phyloP scores from a whole-genome alignment of 2,113 vertebrate genomes.

The Pseudolaguvia tuberculata region DNA sequence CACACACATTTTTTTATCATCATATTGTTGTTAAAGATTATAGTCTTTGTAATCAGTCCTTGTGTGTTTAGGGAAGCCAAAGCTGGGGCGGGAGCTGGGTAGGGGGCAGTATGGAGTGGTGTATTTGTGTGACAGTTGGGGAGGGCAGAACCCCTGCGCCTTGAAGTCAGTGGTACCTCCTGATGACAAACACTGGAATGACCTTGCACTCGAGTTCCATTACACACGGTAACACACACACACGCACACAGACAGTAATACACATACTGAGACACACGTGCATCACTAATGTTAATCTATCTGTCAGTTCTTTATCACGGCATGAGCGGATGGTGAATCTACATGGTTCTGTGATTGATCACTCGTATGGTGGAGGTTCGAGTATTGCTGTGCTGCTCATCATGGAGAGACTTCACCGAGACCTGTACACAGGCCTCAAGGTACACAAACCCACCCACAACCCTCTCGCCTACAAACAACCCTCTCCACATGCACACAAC shows the following conservation, averaged over 20 bases:
- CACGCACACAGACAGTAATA: not conserved
- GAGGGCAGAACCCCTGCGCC: slow-evolving; percentile 87
- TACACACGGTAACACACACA: slow-evolving; percentile 80
- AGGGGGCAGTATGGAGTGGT: slow-evolving; percentile 96
- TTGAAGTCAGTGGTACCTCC: slow-evolving; percentile 95
- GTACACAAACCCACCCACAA: slow-evolving; percentile 55
- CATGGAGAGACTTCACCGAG: slow-evolving; percentile 92
- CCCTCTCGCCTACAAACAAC: not conserved
- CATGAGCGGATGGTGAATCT: slow-evolving; percentile 91
- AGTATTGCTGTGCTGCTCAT: slow-evolving; percentile 93
- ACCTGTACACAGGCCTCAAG: slow-evolving; percentile 94
- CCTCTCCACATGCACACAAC: too few relatives aligned
- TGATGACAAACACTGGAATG: slow-evolving; percentile 99
- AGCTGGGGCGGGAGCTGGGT: slow-evolving; percentile 88
- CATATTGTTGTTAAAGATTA: not conserved
- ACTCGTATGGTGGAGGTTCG: slow-evolving; percentile 85
- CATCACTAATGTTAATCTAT: too few relatives aligned
- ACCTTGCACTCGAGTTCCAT: slow-evolving; percentile 95
- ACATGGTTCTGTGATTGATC: slow-evolving; percentile 94
- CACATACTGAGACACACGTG: not conserved
- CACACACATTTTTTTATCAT: slow-evolving; percentile 4
- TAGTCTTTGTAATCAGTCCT: not conserved
- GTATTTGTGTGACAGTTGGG: slow-evolving; percentile 94
- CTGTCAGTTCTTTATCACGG: slow-evolving; percentile 81
- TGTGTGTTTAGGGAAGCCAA: slow-evolving; percentile 80